Conservation (phyloP, 2,888 invertebrate species). For the Ophraella communa region DNA sequence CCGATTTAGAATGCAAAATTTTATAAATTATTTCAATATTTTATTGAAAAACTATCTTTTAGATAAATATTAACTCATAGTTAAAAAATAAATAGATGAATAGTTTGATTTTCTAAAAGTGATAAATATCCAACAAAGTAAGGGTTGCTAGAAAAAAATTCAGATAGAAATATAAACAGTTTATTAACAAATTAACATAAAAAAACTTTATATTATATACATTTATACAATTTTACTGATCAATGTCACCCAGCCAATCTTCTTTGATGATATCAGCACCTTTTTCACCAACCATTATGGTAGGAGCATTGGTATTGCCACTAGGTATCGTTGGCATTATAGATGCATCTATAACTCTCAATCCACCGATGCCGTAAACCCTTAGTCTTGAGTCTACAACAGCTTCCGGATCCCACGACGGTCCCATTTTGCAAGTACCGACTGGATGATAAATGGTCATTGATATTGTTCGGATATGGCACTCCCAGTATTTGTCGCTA, state of each 20-base stretch:
- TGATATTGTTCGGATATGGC: slow-evolving; percentile 83
- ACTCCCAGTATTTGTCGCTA: slow-evolving; percentile 85
- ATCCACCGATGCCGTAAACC: slow-evolving; percentile 78
- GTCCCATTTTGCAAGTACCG: slow-evolving; percentile 90
- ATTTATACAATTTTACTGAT: slow-evolving; percentile 2
- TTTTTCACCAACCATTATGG: slow-evolving; percentile 92
- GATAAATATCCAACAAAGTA: too few species aligned
- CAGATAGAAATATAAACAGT: slow-evolving; percentile 4
- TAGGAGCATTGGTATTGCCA: slow-evolving; percentile 90
- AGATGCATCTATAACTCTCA: slow-evolving; percentile 86
- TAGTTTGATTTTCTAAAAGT: too few species aligned
- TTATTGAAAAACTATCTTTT: too few species aligned
- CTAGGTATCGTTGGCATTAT: slow-evolving; percentile 89
- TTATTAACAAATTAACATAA: slow-evolving; percentile 13
- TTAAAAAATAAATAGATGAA: too few species aligned
- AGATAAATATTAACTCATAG: too few species aligned
- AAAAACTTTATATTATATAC: too few species aligned
- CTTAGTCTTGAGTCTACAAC: slow-evolving; percentile 82
- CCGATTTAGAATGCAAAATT: too few species aligned
- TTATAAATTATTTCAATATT: too few species aligned
- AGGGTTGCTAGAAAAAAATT: too few species aligned
- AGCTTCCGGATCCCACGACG: slow-evolving; percentile 75
- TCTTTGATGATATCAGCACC: slow-evolving; percentile 85
- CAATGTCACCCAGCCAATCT: slow-evolving; percentile 73
- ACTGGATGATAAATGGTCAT: slow-evolving; percentile 92